These are phyloP conservation scores for Papilio helenus DNA, from an alignment of 1,140 invertebrate genomes.

Conservation along the genomic window DNA sequence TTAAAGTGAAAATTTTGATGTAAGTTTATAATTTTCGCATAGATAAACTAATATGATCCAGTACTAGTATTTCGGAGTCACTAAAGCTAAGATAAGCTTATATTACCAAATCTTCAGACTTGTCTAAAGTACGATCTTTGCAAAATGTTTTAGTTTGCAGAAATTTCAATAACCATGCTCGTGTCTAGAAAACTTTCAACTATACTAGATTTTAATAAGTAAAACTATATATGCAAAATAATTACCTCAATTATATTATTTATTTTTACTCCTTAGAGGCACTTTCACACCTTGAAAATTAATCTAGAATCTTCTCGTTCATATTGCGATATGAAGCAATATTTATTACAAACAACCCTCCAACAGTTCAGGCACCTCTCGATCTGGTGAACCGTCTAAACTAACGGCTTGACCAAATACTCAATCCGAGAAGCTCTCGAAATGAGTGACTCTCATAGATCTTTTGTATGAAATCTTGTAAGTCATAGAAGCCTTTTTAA, in stretches of 20 bases:
- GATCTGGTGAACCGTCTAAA: conserved; percentile 17
- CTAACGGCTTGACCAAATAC: not conserved
- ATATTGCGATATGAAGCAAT: not conserved
- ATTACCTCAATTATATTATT: no score
- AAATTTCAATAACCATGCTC: not conserved
- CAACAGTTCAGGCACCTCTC: not conserved
- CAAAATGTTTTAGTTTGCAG: not conserved
- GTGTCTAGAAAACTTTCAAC: not conserved
- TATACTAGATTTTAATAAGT: not conserved
- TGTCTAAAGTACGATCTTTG: not conserved
- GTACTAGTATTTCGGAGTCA: not conserved
- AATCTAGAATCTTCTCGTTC: not conserved
- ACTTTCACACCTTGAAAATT: not conserved
- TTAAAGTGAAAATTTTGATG: not conserved
- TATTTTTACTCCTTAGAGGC: no score
- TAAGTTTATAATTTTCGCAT: not conserved
- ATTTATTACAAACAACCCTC: not conserved
- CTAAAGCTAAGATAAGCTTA: not conserved
- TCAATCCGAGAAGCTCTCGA: not conserved
- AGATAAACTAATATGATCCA: not conserved
- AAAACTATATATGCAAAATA: no score
- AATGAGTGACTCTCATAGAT: conserved; percentile 11
- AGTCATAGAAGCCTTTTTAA: not conserved
- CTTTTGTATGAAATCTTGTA: not conserved
- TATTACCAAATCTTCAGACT: conserved; percentile 1